Evolutionary conservation across 1,140 invertebrate genomes (phyloP).

Genomic region (Hylyphantes graminicola): DNA sequence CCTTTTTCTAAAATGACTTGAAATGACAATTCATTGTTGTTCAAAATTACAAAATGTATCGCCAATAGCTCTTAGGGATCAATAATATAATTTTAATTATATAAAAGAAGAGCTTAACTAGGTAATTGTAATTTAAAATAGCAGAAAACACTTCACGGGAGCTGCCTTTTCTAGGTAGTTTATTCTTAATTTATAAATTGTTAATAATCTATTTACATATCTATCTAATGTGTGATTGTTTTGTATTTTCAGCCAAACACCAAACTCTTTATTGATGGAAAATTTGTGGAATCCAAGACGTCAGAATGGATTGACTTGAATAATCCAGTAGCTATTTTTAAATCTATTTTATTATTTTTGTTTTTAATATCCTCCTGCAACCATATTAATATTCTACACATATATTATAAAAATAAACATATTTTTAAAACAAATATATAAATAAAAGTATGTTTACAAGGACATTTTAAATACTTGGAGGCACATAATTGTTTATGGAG

Average conservation of each 20-base stretch:
- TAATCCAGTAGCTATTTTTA: slow-evolving; percentile 80
- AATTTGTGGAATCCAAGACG: slow-evolving; percentile 93
- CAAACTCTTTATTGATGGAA: slow-evolving; percentile 95
- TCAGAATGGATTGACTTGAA: slow-evolving; percentile 93
- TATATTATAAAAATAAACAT: neutral
- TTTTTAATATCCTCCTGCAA: neutral
- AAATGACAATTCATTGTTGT: too few species aligned
- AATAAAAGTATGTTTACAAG: too few species aligned
- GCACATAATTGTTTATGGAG: too few species aligned
- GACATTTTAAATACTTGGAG: too few species aligned
- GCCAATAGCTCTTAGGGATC: too few species aligned
- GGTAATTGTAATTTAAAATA: too few species aligned
- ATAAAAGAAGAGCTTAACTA: too few species aligned
- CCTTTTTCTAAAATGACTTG: too few species aligned
- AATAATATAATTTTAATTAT: too few species aligned
- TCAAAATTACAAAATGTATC: too few species aligned
- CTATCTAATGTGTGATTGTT: neutral
- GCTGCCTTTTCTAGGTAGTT: neutral
- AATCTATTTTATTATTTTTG: neutral
- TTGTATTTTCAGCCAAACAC: slow-evolving; percentile 71
- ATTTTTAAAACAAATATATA: too few species aligned
- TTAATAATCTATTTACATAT: neutral
- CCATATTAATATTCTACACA: neutral
- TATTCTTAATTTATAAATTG: neutral
- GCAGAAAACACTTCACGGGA: too few species aligned